phyloP scores from a whole-genome alignment of 2,888 invertebrate genomes.

The Hirudinaria manillensis region DNA sequence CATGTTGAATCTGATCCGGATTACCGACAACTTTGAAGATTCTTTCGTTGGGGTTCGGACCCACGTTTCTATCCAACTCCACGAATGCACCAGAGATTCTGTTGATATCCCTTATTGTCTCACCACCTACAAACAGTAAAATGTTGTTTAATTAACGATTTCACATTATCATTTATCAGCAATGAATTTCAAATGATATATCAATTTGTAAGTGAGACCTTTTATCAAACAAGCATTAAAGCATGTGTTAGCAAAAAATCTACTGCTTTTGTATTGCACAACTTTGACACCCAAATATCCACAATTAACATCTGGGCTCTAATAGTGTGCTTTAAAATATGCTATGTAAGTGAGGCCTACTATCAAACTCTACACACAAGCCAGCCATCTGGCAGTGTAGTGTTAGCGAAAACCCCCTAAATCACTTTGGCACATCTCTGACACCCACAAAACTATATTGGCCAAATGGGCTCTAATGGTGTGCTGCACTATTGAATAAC shows the following conservation, averaged over 20 bases:
- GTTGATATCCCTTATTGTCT: conserved; percentile 94
- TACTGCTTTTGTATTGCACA: neutral
- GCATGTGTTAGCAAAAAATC: conserved; percentile 14
- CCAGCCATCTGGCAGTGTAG: neutral
- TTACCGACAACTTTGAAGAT: conserved; percentile 85
- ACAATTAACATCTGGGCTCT: neutral
- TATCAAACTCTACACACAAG: conserved; percentile 19
- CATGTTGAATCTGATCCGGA: conserved; percentile 87
- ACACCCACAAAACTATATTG: conserved; percentile 10
- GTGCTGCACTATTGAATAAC: neutral
- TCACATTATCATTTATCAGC: neutral
- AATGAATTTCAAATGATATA: no score
- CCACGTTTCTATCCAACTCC: conserved; percentile 81
- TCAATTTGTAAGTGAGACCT: neutral
- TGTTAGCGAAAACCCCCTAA: conserved; percentile 17
- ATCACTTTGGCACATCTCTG: conserved; percentile 21
- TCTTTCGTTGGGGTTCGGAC: conserved; percentile 64
- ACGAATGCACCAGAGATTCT: conserved; percentile 91
- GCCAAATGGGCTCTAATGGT: conserved; percentile 16
- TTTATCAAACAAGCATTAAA: conserved; percentile 8
- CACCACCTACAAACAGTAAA: conserved; percentile 66
- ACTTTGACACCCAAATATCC: conserved; percentile 19
- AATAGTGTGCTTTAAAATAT: conserved; percentile 10
- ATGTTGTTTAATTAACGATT: neutral
- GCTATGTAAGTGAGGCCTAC: neutral